Base-by-base conservation (phyloP, 2,113 vertebrate genomes). In the Taurulus bubalis region DNA sequence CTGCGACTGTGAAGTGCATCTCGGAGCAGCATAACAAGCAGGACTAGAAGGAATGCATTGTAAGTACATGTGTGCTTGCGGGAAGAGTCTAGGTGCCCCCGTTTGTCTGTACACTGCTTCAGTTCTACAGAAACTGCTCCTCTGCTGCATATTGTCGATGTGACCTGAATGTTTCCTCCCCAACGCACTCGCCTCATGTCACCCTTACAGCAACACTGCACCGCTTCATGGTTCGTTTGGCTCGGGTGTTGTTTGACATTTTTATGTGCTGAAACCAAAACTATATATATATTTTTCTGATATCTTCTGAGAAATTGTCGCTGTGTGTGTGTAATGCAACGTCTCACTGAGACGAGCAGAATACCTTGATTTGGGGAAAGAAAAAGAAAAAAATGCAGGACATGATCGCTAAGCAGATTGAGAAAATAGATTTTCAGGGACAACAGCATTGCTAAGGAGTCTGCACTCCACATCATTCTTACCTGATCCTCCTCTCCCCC, bases 401-500 rank as follows among this genome's bases (percentile, higher is more conserved):
- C n/a, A 30, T 20, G n/a, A n/a, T 3, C 5, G 3, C 22, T 15
- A 26, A 30, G 4, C 7, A 62, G 8, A 34, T 24, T 32, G 45
- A 24, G 2, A 49, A 58, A 63, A 36, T 16, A 30, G 56, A 10
- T 49, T 84, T 38, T 34, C 32, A 12, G 18, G 10, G 20, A 42
- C 30, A 51, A 8, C 26, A 16, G 26, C 20, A 30, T 8, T 36
- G n/a, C 36, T 30, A 22, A 5, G 2, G 11, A 10, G 30, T 34
- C 3, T n/a, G 5, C 32, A 7, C 20, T 32, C 32, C 28, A 40
- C 58, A 53, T 77, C 22, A 34, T 60, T 79, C 85, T 75, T 89
- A 98, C 98, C 97, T 98, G 98, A 93, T 99, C 98, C 94, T 99
- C 98, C 92, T 99, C 98, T 91, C 98, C 98, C 68, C 98, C 98